Base-by-base conservation (phyloP, 2,797 vertebrate species). In the Rhyacichthys aspro region DNA sequence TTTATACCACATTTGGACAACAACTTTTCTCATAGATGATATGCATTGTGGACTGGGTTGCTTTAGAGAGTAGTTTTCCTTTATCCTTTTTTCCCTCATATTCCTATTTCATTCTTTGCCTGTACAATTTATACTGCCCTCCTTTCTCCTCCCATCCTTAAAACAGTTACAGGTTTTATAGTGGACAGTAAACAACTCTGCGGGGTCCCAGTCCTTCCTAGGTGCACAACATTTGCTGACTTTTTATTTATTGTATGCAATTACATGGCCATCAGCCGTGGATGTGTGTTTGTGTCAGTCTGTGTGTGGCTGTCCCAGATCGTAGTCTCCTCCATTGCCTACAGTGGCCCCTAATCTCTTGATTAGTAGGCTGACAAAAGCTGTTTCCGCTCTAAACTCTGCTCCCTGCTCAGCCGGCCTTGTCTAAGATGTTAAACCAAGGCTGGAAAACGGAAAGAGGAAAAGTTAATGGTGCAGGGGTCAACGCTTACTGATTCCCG, bases 281-380 rank as follows among this genome's bases (percentile, higher is more conserved):
- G 80, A 88, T 74, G 82, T 84, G 77, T 78, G 84, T 88, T 88
- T 85, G 86, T 28, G 85, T 86, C 81, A 82, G 76, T 82, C 82
- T 82, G 79, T 67, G 63, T 82, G 77, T 73, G 72, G 49, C 34
- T 79, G 80, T 79, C 78, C 72, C 72, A 81, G 79, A 87, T 90
- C 83, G 54, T 67, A 55, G 84, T 85, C 76, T 81, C n/a, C 79
- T 64, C 71, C 72, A 87, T 85, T 85, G 79, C 81, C 86, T 86
- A 67, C 55, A 72, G 73, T 88, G 88, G 81, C 82, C 89, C 84
- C 73, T 92, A 90, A 92, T 92, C 89, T 88, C 83, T 89, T 91
- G 85, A 92, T 91, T 90, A 91, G 87, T 86, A 89, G 87, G 86
- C 88, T 74, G 86, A 85, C 87, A 84, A 84, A 86, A 78, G 72